A percentile compares a stretch with the other conserved stretches of the same genome.
phyloP scores from a whole-genome alignment of 2,888 invertebrate species.

The Hypomecis atomaria region DNA sequence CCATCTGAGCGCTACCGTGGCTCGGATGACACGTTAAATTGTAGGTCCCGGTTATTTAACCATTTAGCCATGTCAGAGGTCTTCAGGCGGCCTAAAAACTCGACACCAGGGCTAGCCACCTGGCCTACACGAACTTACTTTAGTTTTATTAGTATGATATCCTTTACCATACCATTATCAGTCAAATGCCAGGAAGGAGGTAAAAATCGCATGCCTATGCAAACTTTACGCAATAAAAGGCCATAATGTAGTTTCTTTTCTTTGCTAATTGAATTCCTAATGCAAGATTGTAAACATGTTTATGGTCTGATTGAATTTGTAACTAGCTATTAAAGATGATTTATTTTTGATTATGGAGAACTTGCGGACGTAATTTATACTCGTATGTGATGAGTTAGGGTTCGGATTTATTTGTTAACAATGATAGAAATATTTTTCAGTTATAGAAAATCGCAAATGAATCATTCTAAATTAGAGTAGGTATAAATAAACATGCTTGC shows the following conservation, averaged over 20 bases:
- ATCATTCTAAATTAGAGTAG: too few species aligned
- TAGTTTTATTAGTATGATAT: too few species aligned
- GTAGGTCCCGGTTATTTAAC: too few species aligned
- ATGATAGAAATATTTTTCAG: constrained; percentile 23
- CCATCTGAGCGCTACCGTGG: too few species aligned
- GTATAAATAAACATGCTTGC: too few species aligned
- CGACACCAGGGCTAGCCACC: too few species aligned
- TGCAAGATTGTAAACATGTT: constrained; percentile 3
- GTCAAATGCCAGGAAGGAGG: background rate
- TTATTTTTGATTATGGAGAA: constrained; percentile 13
- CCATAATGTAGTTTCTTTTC: background rate
- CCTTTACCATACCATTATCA: background rate
- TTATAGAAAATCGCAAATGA: too few species aligned
- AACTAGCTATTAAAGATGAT: constrained; percentile 17
- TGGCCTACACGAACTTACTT: too few species aligned
- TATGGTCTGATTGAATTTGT: constrained; percentile 14
- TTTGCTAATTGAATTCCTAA: constrained; percentile 11
- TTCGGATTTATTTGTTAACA: constrained; percentile 23
- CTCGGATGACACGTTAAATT: too few species aligned
- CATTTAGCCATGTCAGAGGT: too few species aligned
- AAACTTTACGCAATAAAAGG: background rate
- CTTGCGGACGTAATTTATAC: constrained; percentile 1
- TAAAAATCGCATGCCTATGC: background rate
- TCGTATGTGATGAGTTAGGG: constrained; percentile 23
- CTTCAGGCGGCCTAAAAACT: too few species aligned